phyloP scores from a whole-genome alignment of 2,888 invertebrate genomes.

The Kuschelorhynchus macadamiae region DNA sequence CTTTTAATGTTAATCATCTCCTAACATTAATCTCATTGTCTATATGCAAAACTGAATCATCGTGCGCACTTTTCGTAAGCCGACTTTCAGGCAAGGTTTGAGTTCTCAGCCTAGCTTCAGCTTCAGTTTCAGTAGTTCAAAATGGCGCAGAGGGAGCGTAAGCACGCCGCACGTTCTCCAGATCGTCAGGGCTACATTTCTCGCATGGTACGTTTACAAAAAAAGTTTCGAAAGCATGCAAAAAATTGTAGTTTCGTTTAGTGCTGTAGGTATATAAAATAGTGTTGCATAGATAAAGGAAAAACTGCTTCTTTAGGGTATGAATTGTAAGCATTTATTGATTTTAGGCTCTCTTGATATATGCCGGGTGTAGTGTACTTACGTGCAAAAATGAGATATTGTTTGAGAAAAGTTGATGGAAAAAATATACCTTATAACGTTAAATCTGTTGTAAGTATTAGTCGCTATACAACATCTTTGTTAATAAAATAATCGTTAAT shows the following conservation, averaged over 20 bases:
- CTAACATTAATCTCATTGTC: too few species aligned
- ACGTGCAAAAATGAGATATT: constrained; percentile 24
- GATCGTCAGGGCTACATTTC: constrained; percentile 62
- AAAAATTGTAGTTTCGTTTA: not conserved
- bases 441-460: too few species aligned
- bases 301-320: constrained; percentile 1
- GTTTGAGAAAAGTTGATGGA: too few species aligned
- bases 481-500: too few species aligned
- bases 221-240: constrained; percentile 9
- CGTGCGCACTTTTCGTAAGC: constrained; percentile 15
- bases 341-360: constrained; percentile 48
- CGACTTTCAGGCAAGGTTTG: constrained; percentile 33
- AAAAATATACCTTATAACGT: too few species aligned
- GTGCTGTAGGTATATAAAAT: not conserved
- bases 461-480: too few species aligned
- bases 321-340: constrained; percentile 45
- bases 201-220: constrained; percentile 61
- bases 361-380: constrained; percentile 48
- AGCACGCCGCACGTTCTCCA: constrained; percentile 55
- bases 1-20: too few species aligned
- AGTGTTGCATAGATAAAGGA: not conserved
- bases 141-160: constrained; percentile 62
- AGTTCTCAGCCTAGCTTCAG: constrained; percentile 31
- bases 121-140: constrained; percentile 60
- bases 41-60: too few species aligned